These are phyloP conservation scores for Megaustenia siamemsis DNA, from an alignment of 2,888 invertebrate species.

Conservation along the genomic window DNA sequence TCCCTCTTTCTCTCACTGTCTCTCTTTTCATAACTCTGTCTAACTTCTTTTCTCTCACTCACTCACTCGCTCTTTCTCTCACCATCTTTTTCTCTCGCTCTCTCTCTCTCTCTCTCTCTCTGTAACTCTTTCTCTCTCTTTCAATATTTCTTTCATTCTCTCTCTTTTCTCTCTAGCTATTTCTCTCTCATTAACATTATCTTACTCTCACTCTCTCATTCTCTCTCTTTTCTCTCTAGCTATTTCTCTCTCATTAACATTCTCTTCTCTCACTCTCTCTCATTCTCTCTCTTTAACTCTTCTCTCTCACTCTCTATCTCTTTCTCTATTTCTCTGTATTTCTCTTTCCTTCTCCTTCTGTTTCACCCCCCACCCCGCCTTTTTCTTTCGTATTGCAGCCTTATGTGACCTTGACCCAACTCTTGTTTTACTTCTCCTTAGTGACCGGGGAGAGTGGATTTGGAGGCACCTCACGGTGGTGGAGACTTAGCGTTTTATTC, in stretches of 20 bases:
- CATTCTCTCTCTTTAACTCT: not conserved
- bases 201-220: no score
- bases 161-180: no score
- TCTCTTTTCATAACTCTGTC: no score
- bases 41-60: no score
- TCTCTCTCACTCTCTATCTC: not conserved
- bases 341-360: not conserved
- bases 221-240: not conserved
- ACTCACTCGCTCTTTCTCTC: no score
- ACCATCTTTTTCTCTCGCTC: no score
- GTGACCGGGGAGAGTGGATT: not conserved
- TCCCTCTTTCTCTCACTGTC: not conserved
- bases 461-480: not conserved
- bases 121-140: no score
- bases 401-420: not conserved
- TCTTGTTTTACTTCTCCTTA: not conserved
- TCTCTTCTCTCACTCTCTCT: not conserved
- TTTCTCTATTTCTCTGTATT: not conserved
- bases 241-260: no score
- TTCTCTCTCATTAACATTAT: no score
- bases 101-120: no score
- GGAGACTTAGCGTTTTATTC: not conserved
- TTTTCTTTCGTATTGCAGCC: not conserved
- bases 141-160: no score
- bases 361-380: not conserved